Base-by-base conservation (phyloP, 1,140 invertebrate species). In the Drosophila kikkawai region DNA sequence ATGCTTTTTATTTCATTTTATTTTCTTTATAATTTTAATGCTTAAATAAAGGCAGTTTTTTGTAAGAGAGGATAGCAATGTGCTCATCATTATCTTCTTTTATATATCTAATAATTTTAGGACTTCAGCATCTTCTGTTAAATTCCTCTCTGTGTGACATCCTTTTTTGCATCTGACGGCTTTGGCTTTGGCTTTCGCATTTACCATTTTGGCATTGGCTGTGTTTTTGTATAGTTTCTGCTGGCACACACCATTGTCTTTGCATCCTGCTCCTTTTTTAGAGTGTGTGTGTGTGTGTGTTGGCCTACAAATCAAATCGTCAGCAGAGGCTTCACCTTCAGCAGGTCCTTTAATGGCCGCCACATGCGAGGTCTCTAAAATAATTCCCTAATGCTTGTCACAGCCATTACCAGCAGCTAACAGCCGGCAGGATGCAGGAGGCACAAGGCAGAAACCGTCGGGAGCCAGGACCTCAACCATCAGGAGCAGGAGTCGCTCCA, bases 281-380 rank as follows among this genome's bases (percentile, higher is more conserved):
- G n/a, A 47, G 57, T 37, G 36, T 61, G 9, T 34, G 17, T 19
- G 42, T 39, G 11, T 36, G 3, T 22, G 51, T 67, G 64, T 66
- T 44, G 58, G 80, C 64, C 65, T 53, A 67, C 51, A 84, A 84
- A 84, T 84, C 81, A 80, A 84, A 84, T 84, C 67, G 73, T 80
- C 81, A 65, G 67, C 39, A 39, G 22, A 57, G 60, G 53, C 67
- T 58, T 44, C 56, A 67, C 66, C 78, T 67, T 34, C 47, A 41
- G 47, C 61, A 68, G 68, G 66, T 71, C 60, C 82, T 86, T 86
- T 82, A 86, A 86, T 82, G 59, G 82, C 55, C 70, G 69, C 79
- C 79, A 71, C 83, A 78, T 78, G 75, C 65, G 75, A 48, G 64
- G 50, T 67, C 64, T 68, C 55, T 77, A 55, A 77, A 77, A 77